These are phyloP conservation scores for Drosophila malerkotliana DNA, from an alignment of 1,140 invertebrate genomes.

Conservation along the genomic window DNA sequence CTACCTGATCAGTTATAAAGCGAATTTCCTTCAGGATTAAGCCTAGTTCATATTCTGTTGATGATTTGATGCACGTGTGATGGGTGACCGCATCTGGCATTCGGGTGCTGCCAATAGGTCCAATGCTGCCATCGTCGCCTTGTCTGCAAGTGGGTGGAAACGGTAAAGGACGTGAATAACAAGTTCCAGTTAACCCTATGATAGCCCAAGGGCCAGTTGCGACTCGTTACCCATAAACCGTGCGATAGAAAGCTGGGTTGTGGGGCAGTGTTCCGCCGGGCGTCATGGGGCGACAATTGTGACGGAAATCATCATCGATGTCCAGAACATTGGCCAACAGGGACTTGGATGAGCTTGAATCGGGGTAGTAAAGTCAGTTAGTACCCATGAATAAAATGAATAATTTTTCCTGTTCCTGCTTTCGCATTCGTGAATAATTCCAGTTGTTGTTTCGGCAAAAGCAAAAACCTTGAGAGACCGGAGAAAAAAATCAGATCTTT, in stretches of 20 bases:
- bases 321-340: slow-evolving; percentile 97
- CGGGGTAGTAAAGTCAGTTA: slow-evolving; percentile 18
- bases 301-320: slow-evolving; percentile 96
- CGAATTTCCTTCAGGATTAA: slow-evolving; percentile 98
- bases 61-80: slow-evolving; percentile 88
- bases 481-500: not conserved
- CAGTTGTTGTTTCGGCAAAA: not conserved
- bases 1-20: slow-evolving; percentile 89
- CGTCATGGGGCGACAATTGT: slow-evolving; percentile 84
- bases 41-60: slow-evolving; percentile 94
- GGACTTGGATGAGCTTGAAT: slow-evolving; percentile 89
- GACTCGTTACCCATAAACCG: slow-evolving; percentile 83
- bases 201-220: slow-evolving; percentile 22
- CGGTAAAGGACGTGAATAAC: slow-evolving; percentile 23
- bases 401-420: slow-evolving; percentile 8
- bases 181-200: slow-evolving; percentile 21
- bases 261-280: slow-evolving; percentile 85
- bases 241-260: slow-evolving; percentile 84
- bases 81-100: slow-evolving; percentile 86
- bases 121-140: slow-evolving; percentile 84
- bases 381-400: slow-evolving; percentile 4
- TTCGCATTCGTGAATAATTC: slow-evolving; percentile 4
- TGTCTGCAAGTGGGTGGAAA: slow-evolving; percentile 63
- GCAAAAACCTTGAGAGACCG: not conserved
- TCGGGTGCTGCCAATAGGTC: slow-evolving; percentile 85